Percentiles rank a stretch among this genome's conserved stretches.
Evolutionary conservation across 1,140 invertebrate species (phyloP).

Genomic region (Hypothenemus hampei): DNA sequence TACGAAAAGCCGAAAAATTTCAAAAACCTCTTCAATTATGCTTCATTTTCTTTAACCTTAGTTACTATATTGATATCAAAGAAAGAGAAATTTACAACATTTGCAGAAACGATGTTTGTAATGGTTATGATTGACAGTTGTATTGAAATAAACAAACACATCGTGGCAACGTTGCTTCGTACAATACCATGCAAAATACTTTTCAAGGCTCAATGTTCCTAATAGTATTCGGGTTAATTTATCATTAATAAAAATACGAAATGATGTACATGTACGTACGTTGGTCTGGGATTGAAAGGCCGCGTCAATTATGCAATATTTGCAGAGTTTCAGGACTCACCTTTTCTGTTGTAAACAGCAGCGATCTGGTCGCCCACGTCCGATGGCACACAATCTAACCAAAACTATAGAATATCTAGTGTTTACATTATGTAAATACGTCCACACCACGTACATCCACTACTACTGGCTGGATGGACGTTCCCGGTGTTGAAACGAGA

Average conservation of each 20-base stretch:
- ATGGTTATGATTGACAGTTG: no score
- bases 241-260: not conserved
- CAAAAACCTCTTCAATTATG: no score
- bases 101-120: no score
- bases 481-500: not conserved
- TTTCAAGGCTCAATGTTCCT: conserved; percentile 20
- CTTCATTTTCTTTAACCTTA: no score
- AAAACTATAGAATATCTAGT: no score
- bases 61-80: no score
- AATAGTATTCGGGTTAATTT: conserved; percentile 15
- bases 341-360: conserved; percentile 22
- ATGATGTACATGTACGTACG: no score
- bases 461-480: not conserved
- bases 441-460: not conserved
- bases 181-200: conserved; percentile 44
- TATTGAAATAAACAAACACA: conserved; percentile 13
- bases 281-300: not conserved
- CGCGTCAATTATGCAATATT: conserved; percentile 6
- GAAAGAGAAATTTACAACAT: no score
- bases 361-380: conserved; percentile 27
- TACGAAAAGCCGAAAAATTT: no score
- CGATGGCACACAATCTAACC: conserved; percentile 13
- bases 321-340: conserved; percentile 15
- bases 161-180: conserved; percentile 21
- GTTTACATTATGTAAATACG: conserved; percentile 31